phyloP scores from a whole-genome alignment of 2,797 vertebrate species.

The Hyperoplus immaculatus region DNA sequence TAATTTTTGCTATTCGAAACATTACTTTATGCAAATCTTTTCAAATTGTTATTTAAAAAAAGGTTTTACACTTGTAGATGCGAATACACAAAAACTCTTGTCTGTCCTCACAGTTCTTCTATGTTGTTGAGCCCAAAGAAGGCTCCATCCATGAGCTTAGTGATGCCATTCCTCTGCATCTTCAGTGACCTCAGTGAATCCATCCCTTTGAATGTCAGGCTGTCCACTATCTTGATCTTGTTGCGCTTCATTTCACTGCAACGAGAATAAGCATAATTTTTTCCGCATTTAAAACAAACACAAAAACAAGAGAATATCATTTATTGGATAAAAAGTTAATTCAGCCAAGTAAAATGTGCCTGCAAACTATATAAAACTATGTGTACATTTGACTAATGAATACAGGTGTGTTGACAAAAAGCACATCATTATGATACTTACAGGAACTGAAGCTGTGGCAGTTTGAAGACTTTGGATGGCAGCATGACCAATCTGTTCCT shows the following conservation, averaged over 20 bases:
- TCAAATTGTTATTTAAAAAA: too few relatives aligned
- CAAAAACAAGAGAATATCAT: neutral
- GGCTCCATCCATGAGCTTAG: slow-evolving; percentile 95
- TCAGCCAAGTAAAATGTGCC: neutral
- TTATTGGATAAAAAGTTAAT: neutral
- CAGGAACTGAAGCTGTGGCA: slow-evolving; percentile 95
- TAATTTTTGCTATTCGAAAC: too few relatives aligned
- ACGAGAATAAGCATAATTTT: slow-evolving; percentile 4
- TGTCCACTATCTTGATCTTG: slow-evolving; percentile 95
- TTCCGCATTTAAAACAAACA: neutral
- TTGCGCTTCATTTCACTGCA: slow-evolving; percentile 96
- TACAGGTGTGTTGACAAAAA: neutral
- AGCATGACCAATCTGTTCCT: slow-evolving; percentile 92
- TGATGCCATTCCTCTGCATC: slow-evolving; percentile 96
- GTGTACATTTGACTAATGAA: too few relatives aligned
- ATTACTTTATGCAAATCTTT: too few relatives aligned
- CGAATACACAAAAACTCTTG: too few relatives aligned
- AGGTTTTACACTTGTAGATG: too few relatives aligned
- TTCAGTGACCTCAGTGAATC: slow-evolving; percentile 95
- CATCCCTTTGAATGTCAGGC: slow-evolving; percentile 96
- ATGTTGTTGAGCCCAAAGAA: slow-evolving; percentile 98
- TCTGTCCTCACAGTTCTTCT: slow-evolving; percentile 93
- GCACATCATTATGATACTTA: slow-evolving; percentile 81
- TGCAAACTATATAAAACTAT: too few relatives aligned
- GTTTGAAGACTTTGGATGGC: slow-evolving; percentile 93